Evolutionary conservation across 2,888 invertebrate species (phyloP).

Genomic region (Phorcus lineatus): DNA sequence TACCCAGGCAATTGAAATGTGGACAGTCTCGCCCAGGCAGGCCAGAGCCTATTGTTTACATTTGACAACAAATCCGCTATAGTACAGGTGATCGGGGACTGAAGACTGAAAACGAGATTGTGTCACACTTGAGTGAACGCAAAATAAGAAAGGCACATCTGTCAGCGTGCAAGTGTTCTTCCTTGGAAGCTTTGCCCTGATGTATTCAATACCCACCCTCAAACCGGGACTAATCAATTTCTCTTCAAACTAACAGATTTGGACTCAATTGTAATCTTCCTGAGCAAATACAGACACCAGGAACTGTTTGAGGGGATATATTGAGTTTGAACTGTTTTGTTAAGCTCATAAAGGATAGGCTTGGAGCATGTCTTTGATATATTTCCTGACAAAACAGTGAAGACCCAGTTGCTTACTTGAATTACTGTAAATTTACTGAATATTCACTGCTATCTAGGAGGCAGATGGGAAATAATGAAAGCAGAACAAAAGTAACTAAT

Average conservation of each 20-base stretch:
- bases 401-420: too few species aligned
- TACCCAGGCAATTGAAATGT: background rate
- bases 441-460: too few species aligned
- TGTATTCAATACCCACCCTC: background rate
- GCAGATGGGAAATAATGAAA: too few species aligned
- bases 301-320: background rate
- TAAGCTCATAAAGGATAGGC: background rate
- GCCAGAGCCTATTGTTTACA: conserved; percentile 14
- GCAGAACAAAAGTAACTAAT: too few species aligned
- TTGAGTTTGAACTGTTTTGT: background rate
- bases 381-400: too few species aligned
- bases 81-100: background rate
- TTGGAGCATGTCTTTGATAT: too few species aligned
- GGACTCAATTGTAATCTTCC: background rate
- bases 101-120: background rate
- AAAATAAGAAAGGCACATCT: conserved; percentile 2
- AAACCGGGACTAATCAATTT: background rate
- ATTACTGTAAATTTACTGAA: too few species aligned
- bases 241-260: conserved; percentile 10
- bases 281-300: background rate
- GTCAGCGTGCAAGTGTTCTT: background rate
- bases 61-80: conserved; percentile 8
- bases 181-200: background rate
- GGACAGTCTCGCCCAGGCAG: background rate
- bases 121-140: conserved; percentile 14